Conservation (phyloP, 2,888 invertebrate genomes). For the Meliscaeva auricollis region DNA sequence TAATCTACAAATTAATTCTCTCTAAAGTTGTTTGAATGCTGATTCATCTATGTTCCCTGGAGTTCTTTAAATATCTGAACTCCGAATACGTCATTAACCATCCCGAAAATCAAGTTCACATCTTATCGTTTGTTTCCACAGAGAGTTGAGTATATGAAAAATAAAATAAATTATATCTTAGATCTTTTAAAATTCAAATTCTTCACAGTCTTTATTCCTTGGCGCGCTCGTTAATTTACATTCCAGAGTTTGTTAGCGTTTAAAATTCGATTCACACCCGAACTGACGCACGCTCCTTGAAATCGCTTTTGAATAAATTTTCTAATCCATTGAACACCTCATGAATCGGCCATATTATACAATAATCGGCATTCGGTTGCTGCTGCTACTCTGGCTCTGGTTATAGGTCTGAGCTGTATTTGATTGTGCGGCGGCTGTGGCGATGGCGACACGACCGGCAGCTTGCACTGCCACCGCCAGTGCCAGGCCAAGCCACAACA, state of each 20-base stretch:
- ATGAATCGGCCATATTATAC: conserved; percentile 42
- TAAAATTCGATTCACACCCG: conserved; percentile 74
- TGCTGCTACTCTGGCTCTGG: background rate
- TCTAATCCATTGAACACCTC: conserved; percentile 73
- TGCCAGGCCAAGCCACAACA: conserved; percentile 35
- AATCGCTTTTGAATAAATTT: conserved; percentile 75
- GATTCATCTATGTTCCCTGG: background rate
- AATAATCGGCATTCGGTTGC: conserved; percentile 24
- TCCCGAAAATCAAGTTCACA: background rate
- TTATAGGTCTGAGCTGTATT: background rate
- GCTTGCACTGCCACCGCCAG: background rate
- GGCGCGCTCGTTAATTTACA: conserved; percentile 44
- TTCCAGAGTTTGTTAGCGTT: conserved; percentile 45
- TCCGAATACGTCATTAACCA: conserved; percentile 27
- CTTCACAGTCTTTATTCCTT: conserved; percentile 8
- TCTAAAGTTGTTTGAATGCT: background rate
- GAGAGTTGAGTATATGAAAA: background rate
- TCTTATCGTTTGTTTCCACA: conserved; percentile 13
- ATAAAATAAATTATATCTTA: conserved; percentile 10
- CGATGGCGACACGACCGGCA: conserved; percentile 52
- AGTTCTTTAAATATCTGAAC: background rate
- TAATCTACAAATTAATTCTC: background rate
- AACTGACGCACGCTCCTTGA: conserved; percentile 74
- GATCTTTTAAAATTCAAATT: conserved; percentile 30
- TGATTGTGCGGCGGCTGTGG: conserved; percentile 5